A percentile compares a stretch with the other conserved stretches of the same genome.
These are phyloP conservation scores for Anodontia alba DNA, from an alignment of 2,888 invertebrate species.

Conservation along the genomic window DNA sequence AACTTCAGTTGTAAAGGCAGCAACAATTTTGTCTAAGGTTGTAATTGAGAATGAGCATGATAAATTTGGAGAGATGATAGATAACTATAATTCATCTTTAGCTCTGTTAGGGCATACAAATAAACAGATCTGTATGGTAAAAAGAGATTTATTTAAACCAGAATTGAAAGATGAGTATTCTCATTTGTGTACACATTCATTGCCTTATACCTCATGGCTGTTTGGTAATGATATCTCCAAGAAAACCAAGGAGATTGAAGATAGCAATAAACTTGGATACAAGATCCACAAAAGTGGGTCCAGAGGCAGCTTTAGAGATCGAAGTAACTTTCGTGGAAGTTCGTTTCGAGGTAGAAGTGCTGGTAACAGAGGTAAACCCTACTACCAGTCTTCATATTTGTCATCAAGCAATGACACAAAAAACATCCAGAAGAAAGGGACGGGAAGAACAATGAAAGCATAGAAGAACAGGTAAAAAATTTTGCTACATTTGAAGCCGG, in stretches of 20 bases:
- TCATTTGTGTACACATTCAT: conserved; percentile 29
- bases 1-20: conserved; percentile 36
- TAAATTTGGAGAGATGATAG: conserved; percentile 19
- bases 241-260: conserved; percentile 47
- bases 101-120: conserved; percentile 54
- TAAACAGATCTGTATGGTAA: conserved; percentile 36
- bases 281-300: background rate
- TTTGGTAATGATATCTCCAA: conserved; percentile 58
- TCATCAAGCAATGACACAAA: conserved; percentile 15
- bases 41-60: conserved; percentile 22
- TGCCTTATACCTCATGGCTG: conserved; percentile 27
- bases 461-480: conserved; percentile 19
- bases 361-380: background rate
- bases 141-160: conserved; percentile 38
- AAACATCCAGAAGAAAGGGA: conserved; percentile 16
- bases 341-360: background rate
- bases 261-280: conserved; percentile 37
- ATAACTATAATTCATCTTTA: conserved; percentile 30
- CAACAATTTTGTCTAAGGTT: conserved; percentile 42
- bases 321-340: background rate
- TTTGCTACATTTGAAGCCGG: conserved; percentile 25
- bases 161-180: conserved; percentile 28
- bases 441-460: conserved; percentile 6
- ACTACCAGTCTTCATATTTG: background rate
- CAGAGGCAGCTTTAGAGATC: background rate